A percentile compares a stretch with the other conserved stretches of the same genome.
phyloP scores from a whole-genome alignment of 2,797 vertebrate species.

The Prunella strophiata region DNA sequence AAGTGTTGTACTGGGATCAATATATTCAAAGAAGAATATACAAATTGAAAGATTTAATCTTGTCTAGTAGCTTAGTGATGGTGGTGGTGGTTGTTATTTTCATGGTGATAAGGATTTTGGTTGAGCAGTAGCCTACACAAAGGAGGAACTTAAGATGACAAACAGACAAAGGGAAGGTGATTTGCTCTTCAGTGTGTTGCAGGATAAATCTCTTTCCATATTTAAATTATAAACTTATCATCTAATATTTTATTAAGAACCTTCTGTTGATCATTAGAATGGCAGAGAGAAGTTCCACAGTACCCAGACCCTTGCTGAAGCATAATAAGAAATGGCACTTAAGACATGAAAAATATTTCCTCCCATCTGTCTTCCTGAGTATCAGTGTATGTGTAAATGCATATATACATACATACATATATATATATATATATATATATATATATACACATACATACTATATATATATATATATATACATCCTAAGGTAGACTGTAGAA shows the following conservation, averaged over 20 bases:
- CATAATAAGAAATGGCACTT: not conserved
- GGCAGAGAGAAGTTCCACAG: not conserved
- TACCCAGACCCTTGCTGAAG: not conserved
- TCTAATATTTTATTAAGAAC: not conserved
- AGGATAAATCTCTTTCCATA: not conserved
- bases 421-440: too few relatives aligned
- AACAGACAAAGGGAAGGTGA: not conserved
- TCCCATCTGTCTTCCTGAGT: not conserved
- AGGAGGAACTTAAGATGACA: not conserved
- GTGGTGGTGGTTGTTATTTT: not conserved
- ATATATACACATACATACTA: too few relatives aligned
- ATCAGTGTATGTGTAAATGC: not conserved
- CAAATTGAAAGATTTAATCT: not conserved
- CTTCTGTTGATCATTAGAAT: not conserved
- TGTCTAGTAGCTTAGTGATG: not conserved
- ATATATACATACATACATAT: too few relatives aligned
- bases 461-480: too few relatives aligned
- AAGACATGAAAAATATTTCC: not conserved
- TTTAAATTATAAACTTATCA: not conserved
- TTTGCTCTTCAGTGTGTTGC: not conserved
- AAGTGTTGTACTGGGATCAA: not conserved
- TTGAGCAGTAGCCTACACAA: not conserved
- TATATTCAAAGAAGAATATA: constrained; percentile 25
- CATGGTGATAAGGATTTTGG: not conserved
- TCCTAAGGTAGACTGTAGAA: not conserved